These are phyloP conservation scores for Nineta flava DNA, from an alignment of 2,888 invertebrate genomes.

Conservation along the genomic window DNA sequence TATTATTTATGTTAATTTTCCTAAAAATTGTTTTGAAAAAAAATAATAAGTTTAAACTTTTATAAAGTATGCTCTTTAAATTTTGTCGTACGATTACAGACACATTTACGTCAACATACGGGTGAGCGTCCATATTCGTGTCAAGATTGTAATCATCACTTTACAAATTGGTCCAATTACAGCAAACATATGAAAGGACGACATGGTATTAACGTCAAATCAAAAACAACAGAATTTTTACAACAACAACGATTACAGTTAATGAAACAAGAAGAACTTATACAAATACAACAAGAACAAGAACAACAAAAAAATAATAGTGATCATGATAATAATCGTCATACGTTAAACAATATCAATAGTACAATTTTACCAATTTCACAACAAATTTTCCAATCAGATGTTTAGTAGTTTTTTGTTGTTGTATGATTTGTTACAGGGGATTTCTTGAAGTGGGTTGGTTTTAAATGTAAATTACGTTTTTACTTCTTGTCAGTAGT, in stretches of 20 bases:
- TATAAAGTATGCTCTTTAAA: neutral
- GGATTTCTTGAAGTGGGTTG: no score
- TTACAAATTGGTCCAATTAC: constrained; percentile 2
- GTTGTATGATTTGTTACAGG: no score
- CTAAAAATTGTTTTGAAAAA: no score
- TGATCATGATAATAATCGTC: no score
- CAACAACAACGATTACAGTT: neutral
- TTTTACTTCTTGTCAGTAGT: no score
- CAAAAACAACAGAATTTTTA: neutral
- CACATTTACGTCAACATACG: neutral
- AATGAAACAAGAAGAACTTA: neutral
- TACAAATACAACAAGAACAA: neutral
- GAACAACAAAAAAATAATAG: no score
- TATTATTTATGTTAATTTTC: no score
- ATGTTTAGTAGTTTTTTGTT: neutral
- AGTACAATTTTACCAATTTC: no score
- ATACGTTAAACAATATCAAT: no score
- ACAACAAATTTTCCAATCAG: no score
- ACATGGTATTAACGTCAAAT: neutral
- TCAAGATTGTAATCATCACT: neutral
- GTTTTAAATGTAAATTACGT: no score
- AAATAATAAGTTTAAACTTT: no score
- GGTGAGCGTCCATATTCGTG: constrained; percentile 3
- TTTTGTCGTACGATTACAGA: neutral
- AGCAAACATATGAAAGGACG: constrained; percentile 1